These are phyloP conservation scores for Myiopsitta monachus DNA, from an alignment of 2,113 vertebrate genomes.

Conservation along the genomic window DNA sequence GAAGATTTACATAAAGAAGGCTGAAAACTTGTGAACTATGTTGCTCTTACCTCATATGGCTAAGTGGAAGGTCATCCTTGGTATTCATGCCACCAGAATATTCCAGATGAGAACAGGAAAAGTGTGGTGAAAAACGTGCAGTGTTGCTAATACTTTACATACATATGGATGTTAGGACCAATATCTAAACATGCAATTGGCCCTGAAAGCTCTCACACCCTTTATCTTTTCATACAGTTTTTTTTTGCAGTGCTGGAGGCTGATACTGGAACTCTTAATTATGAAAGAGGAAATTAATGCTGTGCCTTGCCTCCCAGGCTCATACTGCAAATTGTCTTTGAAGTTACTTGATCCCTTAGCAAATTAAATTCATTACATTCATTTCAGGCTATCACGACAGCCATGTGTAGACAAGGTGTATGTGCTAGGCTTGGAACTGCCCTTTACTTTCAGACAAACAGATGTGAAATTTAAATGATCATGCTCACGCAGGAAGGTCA, in stretches of 20 bases:
- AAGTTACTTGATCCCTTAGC: slow-evolving; percentile 61
- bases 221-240: neutral
- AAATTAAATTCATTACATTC: slow-evolving; percentile 61
- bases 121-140: neutral
- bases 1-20: neutral
- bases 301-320: slow-evolving; percentile 5
- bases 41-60: neutral
- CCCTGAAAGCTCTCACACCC: neutral
- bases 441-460: slow-evolving; percentile 45
- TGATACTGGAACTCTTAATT: neutral
- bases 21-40: neutral
- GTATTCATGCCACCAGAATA: neutral
- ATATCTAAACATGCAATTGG: neutral
- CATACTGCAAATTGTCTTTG: slow-evolving; percentile 48
- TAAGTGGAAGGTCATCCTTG: neutral
- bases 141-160: neutral
- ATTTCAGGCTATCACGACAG: slow-evolving; percentile 42
- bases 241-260: neutral
- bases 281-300: slow-evolving; percentile 13
- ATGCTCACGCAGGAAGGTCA: slow-evolving; percentile 37
- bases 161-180: neutral
- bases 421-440: neutral
- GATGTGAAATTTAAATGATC: slow-evolving; percentile 59
- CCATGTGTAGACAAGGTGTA: slow-evolving; percentile 44
- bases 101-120: neutral